Conservation (phyloP, 2,888 invertebrate genomes). For the Agriopis aurantiaria region DNA sequence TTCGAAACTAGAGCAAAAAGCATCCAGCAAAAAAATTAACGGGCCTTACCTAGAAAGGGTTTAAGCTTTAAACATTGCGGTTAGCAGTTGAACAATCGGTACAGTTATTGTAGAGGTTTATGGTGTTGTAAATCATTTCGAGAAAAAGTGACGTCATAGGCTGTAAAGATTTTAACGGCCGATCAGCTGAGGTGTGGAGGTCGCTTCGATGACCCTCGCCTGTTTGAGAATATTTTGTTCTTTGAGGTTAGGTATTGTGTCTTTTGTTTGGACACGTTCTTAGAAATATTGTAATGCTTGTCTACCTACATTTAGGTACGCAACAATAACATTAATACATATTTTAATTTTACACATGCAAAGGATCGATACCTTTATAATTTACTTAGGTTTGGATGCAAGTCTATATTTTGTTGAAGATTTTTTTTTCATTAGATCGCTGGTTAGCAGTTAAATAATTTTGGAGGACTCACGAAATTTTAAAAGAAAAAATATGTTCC, state of each 20-base stretch:
- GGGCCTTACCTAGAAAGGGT: conserved; percentile 80
- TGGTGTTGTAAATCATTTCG: conserved; percentile 81
- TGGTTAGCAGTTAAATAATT: too few species aligned
- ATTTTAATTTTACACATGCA: too few species aligned
- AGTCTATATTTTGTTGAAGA: too few species aligned
- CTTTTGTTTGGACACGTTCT: conserved; percentile 6
- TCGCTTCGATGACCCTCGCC: conserved; percentile 57
- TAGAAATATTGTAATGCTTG: neutral
- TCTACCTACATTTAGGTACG: neutral
- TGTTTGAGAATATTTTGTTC: conserved; percentile 37
- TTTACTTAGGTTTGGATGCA: too few species aligned
- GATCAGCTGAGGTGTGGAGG: conserved; percentile 81
- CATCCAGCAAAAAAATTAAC: conserved; percentile 58
- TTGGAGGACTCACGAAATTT: too few species aligned
- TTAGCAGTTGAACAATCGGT: conserved; percentile 84
- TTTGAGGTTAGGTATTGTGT: conserved; percentile 9
- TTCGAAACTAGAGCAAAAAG: conserved; percentile 82
- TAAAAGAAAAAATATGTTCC: too few species aligned
- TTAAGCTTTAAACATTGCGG: conserved; percentile 78
- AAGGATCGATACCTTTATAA: too few species aligned
- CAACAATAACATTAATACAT: neutral
- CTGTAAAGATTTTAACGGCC: conserved; percentile 80
- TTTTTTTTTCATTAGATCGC: too few species aligned
- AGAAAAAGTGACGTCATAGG: conserved; percentile 83
- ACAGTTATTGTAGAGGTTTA: conserved; percentile 84